These are phyloP conservation scores for Miniopterus natalensis DNA, from an alignment of 2,113 vertebrate genomes.

Conservation along the genomic window DNA sequence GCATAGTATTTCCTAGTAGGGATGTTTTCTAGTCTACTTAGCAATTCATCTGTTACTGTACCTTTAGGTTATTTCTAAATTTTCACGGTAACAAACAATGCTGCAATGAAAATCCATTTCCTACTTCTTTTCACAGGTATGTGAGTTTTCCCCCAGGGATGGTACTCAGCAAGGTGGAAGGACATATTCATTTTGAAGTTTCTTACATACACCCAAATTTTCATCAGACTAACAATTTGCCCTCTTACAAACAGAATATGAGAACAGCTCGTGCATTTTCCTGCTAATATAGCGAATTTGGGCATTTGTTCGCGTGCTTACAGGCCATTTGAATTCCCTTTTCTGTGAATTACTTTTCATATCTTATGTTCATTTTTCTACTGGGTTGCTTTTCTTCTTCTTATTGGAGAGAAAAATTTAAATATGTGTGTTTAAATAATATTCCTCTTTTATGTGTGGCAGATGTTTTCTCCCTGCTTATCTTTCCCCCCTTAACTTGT, in stretches of 20 bases:
- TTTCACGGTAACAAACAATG: constrained; percentile 10
- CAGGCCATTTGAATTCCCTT: neutral
- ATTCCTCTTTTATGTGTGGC: neutral
- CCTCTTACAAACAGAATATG: neutral
- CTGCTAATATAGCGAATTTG: neutral
- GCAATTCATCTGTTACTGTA: constrained; percentile 18
- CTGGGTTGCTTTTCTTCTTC: neutral
- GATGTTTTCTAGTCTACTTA: constrained; percentile 55
- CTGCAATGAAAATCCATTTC: constrained; percentile 6
- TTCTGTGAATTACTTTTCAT: neutral
- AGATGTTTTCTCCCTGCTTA: neutral
- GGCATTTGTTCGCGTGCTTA: neutral
- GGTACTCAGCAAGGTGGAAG: neutral
- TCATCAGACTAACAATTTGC: neutral
- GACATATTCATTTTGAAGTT: neutral
- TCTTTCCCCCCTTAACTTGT: neutral
- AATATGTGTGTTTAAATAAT: neutral
- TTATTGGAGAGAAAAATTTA: neutral
- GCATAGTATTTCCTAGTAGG: neutral
- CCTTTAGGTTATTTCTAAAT: constrained; percentile 50
- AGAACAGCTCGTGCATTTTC: neutral
- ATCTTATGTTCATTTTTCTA: neutral
- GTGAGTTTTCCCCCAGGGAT: neutral
- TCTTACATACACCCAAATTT: neutral
- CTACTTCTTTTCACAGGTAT: neutral